Conservation (phyloP, 37 sponge, comb jelly and placozoan genomes). For the Halisarca cf. caerulea region DNA sequence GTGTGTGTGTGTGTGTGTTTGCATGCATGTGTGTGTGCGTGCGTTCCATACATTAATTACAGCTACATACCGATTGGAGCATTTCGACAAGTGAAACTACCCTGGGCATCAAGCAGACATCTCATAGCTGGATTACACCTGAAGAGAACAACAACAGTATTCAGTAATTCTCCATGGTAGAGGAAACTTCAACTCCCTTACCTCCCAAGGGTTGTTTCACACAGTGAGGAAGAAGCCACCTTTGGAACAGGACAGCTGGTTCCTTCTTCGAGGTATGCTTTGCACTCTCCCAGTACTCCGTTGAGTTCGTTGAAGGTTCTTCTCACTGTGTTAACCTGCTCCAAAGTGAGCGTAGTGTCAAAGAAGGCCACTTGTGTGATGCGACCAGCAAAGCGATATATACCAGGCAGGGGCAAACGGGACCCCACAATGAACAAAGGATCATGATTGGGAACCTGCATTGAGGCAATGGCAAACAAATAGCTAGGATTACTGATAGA, state of each 20-base stretch:
- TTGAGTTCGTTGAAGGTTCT: slow-evolving; percentile 12
- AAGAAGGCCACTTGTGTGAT: slow-evolving; percentile 49
- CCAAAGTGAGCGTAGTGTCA: slow-evolving; percentile 10
- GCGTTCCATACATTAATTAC: neutral
- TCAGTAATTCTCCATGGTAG: too few relatives aligned
- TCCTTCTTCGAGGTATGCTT: slow-evolving; percentile 21
- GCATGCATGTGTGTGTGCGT: slow-evolving; percentile 3
- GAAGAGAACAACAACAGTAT: neutral
- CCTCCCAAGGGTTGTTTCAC: slow-evolving; percentile 26
- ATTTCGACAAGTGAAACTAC: slow-evolving; percentile 6
- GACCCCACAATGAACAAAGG: slow-evolving; percentile 52
- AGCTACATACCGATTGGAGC: slow-evolving; percentile 3
- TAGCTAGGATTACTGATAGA: too few relatives aligned
- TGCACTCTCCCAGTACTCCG: slow-evolving; percentile 40
- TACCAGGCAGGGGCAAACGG: slow-evolving; percentile 40
- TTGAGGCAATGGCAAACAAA: neutral
- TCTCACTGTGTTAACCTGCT: slow-evolving; percentile 4
- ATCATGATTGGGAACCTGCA: neutral
- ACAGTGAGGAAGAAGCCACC: slow-evolving; percentile 51
- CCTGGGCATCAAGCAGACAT: slow-evolving; percentile 2
- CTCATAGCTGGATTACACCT: slow-evolving; percentile 27
- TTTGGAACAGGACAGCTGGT: slow-evolving; percentile 45
- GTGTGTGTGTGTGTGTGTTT: slow-evolving; percentile 5
- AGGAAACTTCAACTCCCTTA: too few relatives aligned
- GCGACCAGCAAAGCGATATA: slow-evolving; percentile 52